Evolutionary conservation across 2,797 vertebrate species (phyloP).

Genomic region (Eutrigla gurnardus): DNA sequence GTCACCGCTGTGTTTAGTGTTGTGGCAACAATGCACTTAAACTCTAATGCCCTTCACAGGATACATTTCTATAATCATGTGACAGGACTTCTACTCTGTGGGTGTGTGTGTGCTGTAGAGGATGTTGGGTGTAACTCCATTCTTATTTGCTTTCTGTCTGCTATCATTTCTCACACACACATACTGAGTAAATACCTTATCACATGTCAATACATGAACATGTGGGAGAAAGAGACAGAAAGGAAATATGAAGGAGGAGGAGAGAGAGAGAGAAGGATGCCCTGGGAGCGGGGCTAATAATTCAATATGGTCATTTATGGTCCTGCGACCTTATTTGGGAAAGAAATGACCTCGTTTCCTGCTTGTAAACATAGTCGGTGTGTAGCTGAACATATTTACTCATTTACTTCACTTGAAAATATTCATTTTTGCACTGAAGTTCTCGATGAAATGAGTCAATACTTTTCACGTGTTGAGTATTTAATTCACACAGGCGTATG

Average conservation of each 20-base stretch:
- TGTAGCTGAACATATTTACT: too few relatives aligned
- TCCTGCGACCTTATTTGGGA: too few relatives aligned
- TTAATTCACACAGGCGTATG: too few relatives aligned
- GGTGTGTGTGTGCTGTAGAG: conserved; percentile 8
- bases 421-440: too few relatives aligned
- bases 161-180: conserved; percentile 17
- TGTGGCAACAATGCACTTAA: conserved; percentile 48
- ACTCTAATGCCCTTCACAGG: conserved; percentile 22
- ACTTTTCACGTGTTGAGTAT: too few relatives aligned
- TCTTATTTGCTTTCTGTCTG: conserved; percentile 20
- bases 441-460: too few relatives aligned
- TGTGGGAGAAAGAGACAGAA: neutral
- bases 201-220: conserved; percentile 34
- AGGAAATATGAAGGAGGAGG: conserved; percentile 1
- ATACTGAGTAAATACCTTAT: conserved; percentile 32
- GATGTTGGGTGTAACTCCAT: conserved; percentile 45
- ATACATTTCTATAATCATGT: conserved; percentile 38
- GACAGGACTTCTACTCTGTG: conserved; percentile 14
- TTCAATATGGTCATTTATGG: too few relatives aligned
- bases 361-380: too few relatives aligned
- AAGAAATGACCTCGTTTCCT: too few relatives aligned
- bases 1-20: conserved; percentile 42
- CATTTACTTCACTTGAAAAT: too few relatives aligned
- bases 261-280: neutral
- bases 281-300: neutral